Evolutionary conservation across 2,888 invertebrate genomes (phyloP).

Genomic region (Lochmaea capreae): DNA sequence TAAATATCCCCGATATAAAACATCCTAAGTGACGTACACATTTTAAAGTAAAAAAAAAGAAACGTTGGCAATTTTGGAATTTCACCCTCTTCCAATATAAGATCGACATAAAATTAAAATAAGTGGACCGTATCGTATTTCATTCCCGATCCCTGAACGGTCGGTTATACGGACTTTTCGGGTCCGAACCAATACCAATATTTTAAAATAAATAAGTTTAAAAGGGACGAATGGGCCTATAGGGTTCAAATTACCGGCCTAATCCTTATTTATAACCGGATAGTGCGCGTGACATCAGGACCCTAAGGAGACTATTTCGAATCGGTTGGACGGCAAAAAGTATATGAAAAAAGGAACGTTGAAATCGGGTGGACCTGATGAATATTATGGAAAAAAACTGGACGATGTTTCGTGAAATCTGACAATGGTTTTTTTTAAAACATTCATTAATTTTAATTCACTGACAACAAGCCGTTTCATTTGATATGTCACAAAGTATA

Average conservation of each 20-base stretch:
- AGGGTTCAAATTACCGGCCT: conserved; percentile 65
- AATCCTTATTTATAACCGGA: conserved; percentile 67
- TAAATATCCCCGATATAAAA: conserved; percentile 42
- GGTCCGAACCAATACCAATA: conserved; percentile 64
- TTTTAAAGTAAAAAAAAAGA: conserved; percentile 37
- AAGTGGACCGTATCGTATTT: conserved; percentile 65
- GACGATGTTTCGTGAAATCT: neutral
- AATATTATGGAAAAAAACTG: neutral
- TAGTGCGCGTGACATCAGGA: conserved; percentile 60
- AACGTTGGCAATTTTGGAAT: conserved; percentile 48
- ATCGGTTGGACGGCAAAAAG: neutral
- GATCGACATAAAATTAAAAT: conserved; percentile 66
- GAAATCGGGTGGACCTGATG: neutral
- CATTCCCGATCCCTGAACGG: conserved; percentile 51
- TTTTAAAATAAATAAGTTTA: conserved; percentile 68
- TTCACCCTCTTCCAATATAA: conserved; percentile 55
- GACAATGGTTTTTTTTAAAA: too few relatives aligned
- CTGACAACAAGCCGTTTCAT: too few relatives aligned
- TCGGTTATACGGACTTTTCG: conserved; percentile 43
- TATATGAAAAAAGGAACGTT: neutral
- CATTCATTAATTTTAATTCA: too few relatives aligned
- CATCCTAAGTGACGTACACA: conserved; percentile 38
- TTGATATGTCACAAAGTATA: too few relatives aligned
- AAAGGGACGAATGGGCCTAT: conserved; percentile 64
- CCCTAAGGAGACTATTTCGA: conserved; percentile 28